These are phyloP conservation scores for Silurus glanis DNA, from an alignment of 2,113 vertebrate genomes.

Conservation along the genomic window DNA sequence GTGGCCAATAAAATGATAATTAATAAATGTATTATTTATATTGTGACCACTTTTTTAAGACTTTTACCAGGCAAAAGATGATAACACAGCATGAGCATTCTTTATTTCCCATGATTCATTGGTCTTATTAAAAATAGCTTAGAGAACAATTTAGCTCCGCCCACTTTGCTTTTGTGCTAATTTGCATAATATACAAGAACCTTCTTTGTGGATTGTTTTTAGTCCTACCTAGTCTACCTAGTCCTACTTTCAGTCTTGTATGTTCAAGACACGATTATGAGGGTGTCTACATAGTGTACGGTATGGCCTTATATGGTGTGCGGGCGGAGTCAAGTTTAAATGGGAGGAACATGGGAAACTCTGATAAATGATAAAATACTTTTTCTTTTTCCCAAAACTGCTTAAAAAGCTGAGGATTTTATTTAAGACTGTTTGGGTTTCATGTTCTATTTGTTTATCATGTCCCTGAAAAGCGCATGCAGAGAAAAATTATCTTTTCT, in stretches of 20 bases:
- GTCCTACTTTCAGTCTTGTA: not conserved
- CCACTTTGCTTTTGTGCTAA: not conserved
- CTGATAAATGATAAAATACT: not conserved
- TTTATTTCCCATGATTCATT: not conserved
- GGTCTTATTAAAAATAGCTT: not conserved
- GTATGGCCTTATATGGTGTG: not conserved
- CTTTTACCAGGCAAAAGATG: not conserved
- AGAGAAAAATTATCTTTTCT: not conserved
- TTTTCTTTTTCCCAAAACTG: not conserved
- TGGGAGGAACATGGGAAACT: not conserved
- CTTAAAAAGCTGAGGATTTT: not conserved
- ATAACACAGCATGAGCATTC: not conserved
- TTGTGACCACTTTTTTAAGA: not conserved
- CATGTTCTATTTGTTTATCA: not conserved
- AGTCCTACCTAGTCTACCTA: too few relatives aligned
- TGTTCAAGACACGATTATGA: not conserved
- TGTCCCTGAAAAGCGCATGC: not conserved
- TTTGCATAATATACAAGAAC: not conserved
- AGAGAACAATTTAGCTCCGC: not conserved
- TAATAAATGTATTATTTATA: not conserved
- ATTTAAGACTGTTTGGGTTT: not conserved
- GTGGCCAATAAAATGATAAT: not conserved
- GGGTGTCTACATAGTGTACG: not conserved
- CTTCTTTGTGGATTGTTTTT: not conserved
- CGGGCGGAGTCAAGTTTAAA: not conserved